Percentiles rank a stretch among this genome's conserved stretches.
Conservation (phyloP, 2,888 invertebrate species). For the Andrena praecox region DNA sequence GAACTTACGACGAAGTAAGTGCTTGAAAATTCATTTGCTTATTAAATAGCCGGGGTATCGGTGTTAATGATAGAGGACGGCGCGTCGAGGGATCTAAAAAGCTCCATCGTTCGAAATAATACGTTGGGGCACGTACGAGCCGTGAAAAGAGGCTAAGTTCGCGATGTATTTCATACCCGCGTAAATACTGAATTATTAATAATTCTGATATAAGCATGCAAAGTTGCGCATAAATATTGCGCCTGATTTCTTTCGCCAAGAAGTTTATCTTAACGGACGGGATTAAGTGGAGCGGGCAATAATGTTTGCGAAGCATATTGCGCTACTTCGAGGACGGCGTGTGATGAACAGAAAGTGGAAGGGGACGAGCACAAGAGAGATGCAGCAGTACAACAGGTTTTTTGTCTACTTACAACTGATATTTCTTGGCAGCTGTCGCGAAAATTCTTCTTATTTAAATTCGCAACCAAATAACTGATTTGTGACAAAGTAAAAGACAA, state of each 20-base stretch:
- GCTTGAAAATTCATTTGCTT: conserved; percentile 14
- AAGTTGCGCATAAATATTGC: conserved; percentile 5
- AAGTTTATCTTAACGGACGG: background rate
- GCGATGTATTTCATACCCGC: conserved; percentile 54
- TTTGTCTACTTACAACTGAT: conserved; percentile 91
- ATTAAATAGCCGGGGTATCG: conserved; percentile 2
- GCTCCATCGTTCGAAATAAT: conserved; percentile 65
- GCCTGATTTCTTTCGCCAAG: background rate
- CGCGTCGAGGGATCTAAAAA: background rate
- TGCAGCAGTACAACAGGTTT: conserved; percentile 65
- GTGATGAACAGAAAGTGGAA: conserved; percentile 60
- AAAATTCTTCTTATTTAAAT: conserved; percentile 98
- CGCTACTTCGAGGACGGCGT: conserved; percentile 68
- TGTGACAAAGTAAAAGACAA: conserved; percentile 99
- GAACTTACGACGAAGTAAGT: background rate
- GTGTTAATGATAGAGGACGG: background rate
- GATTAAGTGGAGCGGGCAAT: conserved; percentile 25
- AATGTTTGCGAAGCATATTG: conserved; percentile 73
- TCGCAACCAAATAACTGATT: conserved; percentile 98
- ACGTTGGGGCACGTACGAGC: conserved; percentile 49
- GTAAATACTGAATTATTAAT: conserved; percentile 34
- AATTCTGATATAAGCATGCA: conserved; percentile 22
- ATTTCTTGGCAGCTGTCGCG: conserved; percentile 95
- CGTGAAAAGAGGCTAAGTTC: conserved; percentile 53
- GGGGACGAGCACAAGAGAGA: conserved; percentile 54